Evolutionary conservation across 2,888 invertebrate genomes (phyloP), one percentile per base, ranked within the genome.

Genomic region (Monochamus alternatus): DNA sequence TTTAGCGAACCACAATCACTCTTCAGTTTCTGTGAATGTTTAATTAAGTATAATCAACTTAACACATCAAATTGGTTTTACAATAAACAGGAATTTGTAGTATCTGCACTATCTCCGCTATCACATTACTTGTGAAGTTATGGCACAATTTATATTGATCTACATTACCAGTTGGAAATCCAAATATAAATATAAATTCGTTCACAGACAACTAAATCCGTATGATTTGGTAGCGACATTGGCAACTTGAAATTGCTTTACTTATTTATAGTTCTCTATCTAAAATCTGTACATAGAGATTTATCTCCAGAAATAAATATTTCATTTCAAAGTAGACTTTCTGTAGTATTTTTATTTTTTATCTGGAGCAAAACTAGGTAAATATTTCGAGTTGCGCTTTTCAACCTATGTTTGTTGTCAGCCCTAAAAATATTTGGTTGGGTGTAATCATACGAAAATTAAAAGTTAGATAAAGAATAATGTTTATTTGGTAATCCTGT

Each of bases 111-210:
- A 38, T 59, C 14, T 68, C 47, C 30, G 66, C 63, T 69, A 66
- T 66, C 66, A 47, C 59, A 32, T 43, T 75, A 55, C 62, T 72
- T 60, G 71, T 44, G 58, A 72, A 71, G 74, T 74, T 76, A 76
- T 76, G 38, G 73, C 70, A 71, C 74, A 66, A 65, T 76, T 69
- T 69, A 63, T 66, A 69, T 51, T 55, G 66, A 76, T 73, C 74
- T 62, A 60, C 73, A 73, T 64, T 74, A 74, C 74, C 69, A 60
- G 47, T 59, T 74, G 64, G 30, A 74, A 74, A 71, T 66, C 47
- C 70, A 71, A 70, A 74, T 76, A 76, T 76, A 76, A 76, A 74
- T 70, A 76, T 71, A 76, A 71, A 74, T 71, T 74, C 64, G 70
- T 62, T 74, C 67, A 66, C 69, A 71, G 71, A 70, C 74, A 74